Base-by-base conservation (phyloP, 2,888 invertebrate species). In the Eurytoma adleriae region DNA sequence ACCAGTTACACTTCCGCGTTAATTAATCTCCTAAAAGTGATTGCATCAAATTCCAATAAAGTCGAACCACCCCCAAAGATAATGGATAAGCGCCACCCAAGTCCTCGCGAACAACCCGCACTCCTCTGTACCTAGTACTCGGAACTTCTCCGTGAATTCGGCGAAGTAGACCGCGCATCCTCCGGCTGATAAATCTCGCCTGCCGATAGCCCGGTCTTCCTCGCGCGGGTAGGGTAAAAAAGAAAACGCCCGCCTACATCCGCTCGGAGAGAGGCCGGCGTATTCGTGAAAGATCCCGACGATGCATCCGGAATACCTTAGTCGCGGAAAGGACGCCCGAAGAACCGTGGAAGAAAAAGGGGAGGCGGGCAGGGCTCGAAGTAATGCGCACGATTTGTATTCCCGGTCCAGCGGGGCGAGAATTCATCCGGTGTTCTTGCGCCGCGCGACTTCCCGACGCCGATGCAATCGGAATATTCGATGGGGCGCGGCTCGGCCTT, bases 301-400 rank as follows among this genome's bases (percentile, higher is more conserved):
- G 50, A 72, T 76, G 78, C 78, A 76, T 54, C 24, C 48, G 61
- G 78, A 82, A 82, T 80, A 80, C 24, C 69, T 71, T 67, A 71
- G n/a, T 30, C n/a, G 27, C 54, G 16, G n/a, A 18, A 50, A 7
- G 52, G 50, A 7, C 10, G 30, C 13, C 16, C 64, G 54, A 20
- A 18, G 57, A 48, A n/a, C 30, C 0, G 18, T 5, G 16, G 4
- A 20, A 61, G 40, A 27, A 30, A 16, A 50, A 68, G 40, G 14
- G 14, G 74, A 0, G n/a, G 3, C 0, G 16, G 40, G 18, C n/a
- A 14, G 67, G 40, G 27, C 27, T 10, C 10, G n/a, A 10, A n/a
- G 16, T 82, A 70, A 76, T 77, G 78, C 73, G 14, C 18, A 66
- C 61, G 30, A 77, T 82, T 82, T 70, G 79, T 71, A 82, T 80